Evolutionary conservation across 2,113 vertebrate genomes (phyloP), one percentile per base, ranked within the genome.

Genomic region (Pangasianodon gigas): DNA sequence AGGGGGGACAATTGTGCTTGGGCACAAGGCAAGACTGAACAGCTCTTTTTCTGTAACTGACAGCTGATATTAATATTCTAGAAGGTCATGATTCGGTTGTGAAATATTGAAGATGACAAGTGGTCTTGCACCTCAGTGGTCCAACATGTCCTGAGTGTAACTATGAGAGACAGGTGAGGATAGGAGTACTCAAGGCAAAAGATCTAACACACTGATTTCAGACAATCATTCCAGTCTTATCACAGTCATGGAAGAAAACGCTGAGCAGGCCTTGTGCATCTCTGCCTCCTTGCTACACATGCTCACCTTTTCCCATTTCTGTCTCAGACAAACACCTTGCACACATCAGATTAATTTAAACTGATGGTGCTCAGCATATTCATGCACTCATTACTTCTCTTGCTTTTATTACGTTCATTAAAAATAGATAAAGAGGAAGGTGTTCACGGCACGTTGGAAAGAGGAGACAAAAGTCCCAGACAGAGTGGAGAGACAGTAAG

Each of bases 351-450:
- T 81, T 41, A 48, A 83, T 81, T 85, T 82, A 79, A 87, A 90
- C 89, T 58, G 75, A 75, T 84, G 88, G 87, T 87, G 54, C 58
- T 74, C 48, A 87, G 84, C 77, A 71, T 81, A 89, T 85, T 69
- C 75, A 54, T 60, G 56, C 77, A 29, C 83, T 90, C 62, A 86
- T 90, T 89, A 89, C 62, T 90, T 87, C 83, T 41, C 56, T n/a
- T 56, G 85, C 89, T 89, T 91, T 90, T 29, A 62, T 84, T 29
- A 84, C 6, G 11, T 32, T 16, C 56, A 84, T 62, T 46, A 62
- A 88, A 90, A 88, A 82, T 51, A 77, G 52, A 91, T 81, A 52
- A 82, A 69, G 16, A 54, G 69, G 51, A 90, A 88, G 62, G 56
- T 67, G 67, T 87, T 67, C 41, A 29, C 88, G 88, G 56, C 82